Base-by-base conservation (phyloP, 23 tunicate genomes). In the Ascidia mentula region DNA sequence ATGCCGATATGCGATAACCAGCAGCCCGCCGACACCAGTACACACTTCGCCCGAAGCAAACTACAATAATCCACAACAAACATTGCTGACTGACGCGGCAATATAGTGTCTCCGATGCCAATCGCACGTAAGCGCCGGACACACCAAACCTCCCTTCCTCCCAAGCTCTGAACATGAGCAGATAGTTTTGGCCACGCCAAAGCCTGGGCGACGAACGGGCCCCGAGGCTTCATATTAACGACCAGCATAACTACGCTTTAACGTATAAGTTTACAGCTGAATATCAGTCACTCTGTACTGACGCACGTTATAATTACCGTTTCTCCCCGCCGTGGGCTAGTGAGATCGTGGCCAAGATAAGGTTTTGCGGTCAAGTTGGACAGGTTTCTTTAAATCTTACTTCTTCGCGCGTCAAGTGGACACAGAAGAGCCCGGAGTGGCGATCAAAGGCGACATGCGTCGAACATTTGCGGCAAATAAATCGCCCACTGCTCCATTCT, bases 241-340 rank as follows among this genome's bases (percentile, higher is more conserved):
- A 53, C 65, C 28, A 26, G 1, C 65, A 53, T 53, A 53, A 53
- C 65, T 53, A 28, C 65, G 24, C 65, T 53, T 53, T 26, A 53
- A 53, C 65, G 65, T 53, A 53, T 53, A 53, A 28, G 65, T 53
- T 53, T 53, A 53, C 65, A 53, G 65, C 65, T n/a, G 65, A 53
- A 53, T 53, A 53, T 53, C 65, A 53, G 65, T 53, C 65, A 53
- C 65, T n/a, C n/a, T n/a, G n/a, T n/a, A 53, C 24, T 53, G 65
- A 53, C 65, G 65, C 65, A 53, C 65, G 24, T 53, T 53, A 53
- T 53, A 53, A 53, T 53, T 53, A 53, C 65, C 65, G 22, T 53
- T 53, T 53, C 24, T 53, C 65, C 65, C 24, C 13, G 65, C 65
- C 65, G 65, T 53, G 65, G 65, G 65, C 65, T 53, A 53, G 24